phyloP scores from a whole-genome alignment of 2,888 invertebrate genomes.

The Scaptomyza polygonia region DNA sequence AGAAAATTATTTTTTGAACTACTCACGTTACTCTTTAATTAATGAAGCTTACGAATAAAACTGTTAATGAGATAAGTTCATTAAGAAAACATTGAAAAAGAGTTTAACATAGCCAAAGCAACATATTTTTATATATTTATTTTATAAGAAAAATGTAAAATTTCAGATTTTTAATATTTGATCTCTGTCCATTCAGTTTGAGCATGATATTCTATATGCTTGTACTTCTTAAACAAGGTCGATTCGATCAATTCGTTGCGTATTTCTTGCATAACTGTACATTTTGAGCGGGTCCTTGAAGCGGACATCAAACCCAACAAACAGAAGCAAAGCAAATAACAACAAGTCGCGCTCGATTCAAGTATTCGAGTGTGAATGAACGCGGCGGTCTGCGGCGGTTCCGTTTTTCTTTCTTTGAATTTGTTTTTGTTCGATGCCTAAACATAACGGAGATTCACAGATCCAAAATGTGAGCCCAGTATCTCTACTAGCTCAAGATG shows the following conservation, averaged over 20 bases:
- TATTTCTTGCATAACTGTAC: slow-evolving; percentile 48
- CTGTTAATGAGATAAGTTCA: too few species aligned
- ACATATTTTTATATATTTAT: too few species aligned
- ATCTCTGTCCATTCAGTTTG: slow-evolving; percentile 3
- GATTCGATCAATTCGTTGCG: slow-evolving; percentile 2
- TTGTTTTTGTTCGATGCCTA: slow-evolving; percentile 22
- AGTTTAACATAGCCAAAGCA: too few species aligned
- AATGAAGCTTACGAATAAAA: not conserved
- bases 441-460: slow-evolving; percentile 43
- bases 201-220: slow-evolving; percentile 14
- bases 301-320: slow-evolving; percentile 16
- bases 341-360: slow-evolving; percentile 16
- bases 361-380: slow-evolving; percentile 38
- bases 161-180: slow-evolving; percentile 1
- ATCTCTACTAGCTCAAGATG: slow-evolving; percentile 26
- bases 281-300: slow-evolving; percentile 39
- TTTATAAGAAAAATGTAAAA: too few species aligned
- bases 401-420: not conserved
- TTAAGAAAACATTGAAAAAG: too few species aligned
- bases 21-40: not conserved
- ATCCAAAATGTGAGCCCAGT: slow-evolving; percentile 39
- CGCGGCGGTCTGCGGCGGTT: slow-evolving; percentile 20
- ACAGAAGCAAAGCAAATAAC: slow-evolving; percentile 14
- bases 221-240: not conserved
- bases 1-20: not conserved